phyloP scores from a whole-genome alignment of 2,113 vertebrate species.

The Mesitornis unicolor region DNA sequence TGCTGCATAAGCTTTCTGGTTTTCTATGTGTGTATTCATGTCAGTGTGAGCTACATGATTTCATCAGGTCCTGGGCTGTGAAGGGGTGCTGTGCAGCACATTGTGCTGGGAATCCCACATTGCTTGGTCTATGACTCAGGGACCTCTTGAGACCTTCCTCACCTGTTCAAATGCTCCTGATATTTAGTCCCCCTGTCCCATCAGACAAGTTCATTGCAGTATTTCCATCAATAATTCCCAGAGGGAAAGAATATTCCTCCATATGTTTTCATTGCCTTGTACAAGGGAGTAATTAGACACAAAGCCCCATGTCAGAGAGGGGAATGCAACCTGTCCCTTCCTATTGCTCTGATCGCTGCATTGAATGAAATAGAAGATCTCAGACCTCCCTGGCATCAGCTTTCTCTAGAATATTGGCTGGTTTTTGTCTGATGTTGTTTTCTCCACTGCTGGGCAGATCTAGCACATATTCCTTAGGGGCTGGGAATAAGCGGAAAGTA shows the following conservation, averaged over 20 bases:
- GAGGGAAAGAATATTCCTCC: not conserved
- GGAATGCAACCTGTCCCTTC: not conserved
- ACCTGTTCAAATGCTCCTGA: not conserved
- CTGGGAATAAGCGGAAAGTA: not conserved
- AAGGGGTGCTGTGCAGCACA: not conserved
- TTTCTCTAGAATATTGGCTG: not conserved
- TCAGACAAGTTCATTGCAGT: not conserved
- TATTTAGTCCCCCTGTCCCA: too few species aligned
- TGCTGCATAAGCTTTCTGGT: not conserved
- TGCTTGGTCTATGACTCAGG: not conserved
- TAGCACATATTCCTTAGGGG: not conserved
- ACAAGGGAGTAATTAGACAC: not conserved
- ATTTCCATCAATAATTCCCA: not conserved
- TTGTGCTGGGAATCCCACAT: not conserved
- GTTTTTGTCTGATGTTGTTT: not conserved
- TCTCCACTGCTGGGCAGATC: not conserved
- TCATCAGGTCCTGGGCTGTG: fast-evolving
- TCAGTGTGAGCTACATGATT: fast-evolving
- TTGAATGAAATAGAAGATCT: not conserved
- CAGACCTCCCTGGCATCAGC: not conserved
- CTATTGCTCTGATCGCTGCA: not conserved
- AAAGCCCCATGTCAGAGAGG: not conserved
- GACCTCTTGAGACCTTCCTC: not conserved
- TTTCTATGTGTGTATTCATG: not conserved
- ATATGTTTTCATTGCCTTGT: not conserved